A percentile compares a stretch with the other conserved stretches of the same genome.
Conservation (phyloP, 2,888 invertebrate species). For the Torymus auratus region DNA sequence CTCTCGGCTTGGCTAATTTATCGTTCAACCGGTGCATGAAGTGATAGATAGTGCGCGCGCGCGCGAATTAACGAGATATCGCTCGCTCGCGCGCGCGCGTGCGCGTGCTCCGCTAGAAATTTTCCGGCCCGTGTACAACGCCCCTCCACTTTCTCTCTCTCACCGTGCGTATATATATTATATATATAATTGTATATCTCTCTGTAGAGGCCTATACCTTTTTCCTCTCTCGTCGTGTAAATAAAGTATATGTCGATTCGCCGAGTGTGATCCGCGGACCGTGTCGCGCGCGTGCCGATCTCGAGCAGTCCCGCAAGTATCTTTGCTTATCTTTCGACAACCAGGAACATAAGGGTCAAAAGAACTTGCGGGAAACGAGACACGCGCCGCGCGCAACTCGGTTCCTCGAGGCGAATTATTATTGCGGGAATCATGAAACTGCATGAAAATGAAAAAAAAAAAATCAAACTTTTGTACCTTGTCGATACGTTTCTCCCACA, state of each 20-base stretch:
- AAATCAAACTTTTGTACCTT: constrained; percentile 54
- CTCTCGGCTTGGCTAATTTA: constrained; percentile 11
- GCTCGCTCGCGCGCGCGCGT: not conserved
- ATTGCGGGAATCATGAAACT: not conserved
- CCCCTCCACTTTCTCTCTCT: not conserved
- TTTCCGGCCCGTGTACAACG: not conserved
- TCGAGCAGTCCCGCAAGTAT: not conserved
- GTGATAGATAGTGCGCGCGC: constrained; percentile 15
- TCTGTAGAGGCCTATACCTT: no score
- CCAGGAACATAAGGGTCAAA: not conserved
- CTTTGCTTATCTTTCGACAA: not conserved
- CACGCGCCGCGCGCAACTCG: no score
- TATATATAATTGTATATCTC: not conserved
- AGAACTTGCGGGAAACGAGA: not conserved
- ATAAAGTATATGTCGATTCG: constrained; percentile 9
- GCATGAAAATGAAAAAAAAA: not conserved
- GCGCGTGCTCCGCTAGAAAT: constrained; percentile 40
- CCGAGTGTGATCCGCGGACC: constrained; percentile 10
- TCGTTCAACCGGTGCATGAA: constrained; percentile 37
- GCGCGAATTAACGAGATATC: constrained; percentile 24
- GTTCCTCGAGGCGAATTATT: constrained; percentile 7
- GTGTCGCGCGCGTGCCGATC: not conserved
- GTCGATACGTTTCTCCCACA: constrained; percentile 18
- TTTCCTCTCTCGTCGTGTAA: constrained; percentile 11
- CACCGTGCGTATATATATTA: not conserved